Base-by-base conservation (phyloP, 2,888 invertebrate species). In the Hipparchia semele region DNA sequence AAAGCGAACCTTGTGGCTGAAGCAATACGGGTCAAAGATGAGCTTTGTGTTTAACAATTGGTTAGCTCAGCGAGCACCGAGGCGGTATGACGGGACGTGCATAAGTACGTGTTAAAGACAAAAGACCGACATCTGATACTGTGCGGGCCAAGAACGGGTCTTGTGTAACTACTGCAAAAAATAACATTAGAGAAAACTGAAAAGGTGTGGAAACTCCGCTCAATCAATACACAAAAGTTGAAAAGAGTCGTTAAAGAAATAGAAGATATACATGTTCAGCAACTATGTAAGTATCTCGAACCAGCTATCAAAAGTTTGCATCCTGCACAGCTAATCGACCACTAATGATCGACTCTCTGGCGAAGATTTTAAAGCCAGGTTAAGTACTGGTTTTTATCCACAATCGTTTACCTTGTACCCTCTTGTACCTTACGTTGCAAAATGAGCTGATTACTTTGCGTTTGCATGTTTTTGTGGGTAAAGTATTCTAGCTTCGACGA, bases 111-210 rank as follows among this genome's bases (percentile, higher is more conserved):
- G 78, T 78, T 70, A 51, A 68, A 82, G 80, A 92, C 92, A 92
- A 92, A 88, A 87, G 91, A 82, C 75, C 80, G 91, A 82, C 84
- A 92, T 85, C 83, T 78, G 90, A 92, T 90, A 90, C 76, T 67
- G 75, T 75, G 76, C 76, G 76, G 76, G 76, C 68, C 61, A 69
- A 74, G 74, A 71, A 71, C 74, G 71, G 66, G 75, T 73, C 75
- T 73, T 54, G 66, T 73, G 64, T 58, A 8, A 49, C 49, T 49
- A 61, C 61, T 70, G 72, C 72, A 65, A 75, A 75, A 74, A 75
- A 69, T 62, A 65, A 71, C 68, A 51, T 75, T 68, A 70, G 70
- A 75, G 59, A 73, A 68, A 56, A 68, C 61, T 61, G 58, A 60
- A 60, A 60, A 39, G 59, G 59, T 65, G 73, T 65, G 46, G 60